Conservation (phyloP, 2,888 invertebrate species). For the Acanthosepion pharaonis region DNA sequence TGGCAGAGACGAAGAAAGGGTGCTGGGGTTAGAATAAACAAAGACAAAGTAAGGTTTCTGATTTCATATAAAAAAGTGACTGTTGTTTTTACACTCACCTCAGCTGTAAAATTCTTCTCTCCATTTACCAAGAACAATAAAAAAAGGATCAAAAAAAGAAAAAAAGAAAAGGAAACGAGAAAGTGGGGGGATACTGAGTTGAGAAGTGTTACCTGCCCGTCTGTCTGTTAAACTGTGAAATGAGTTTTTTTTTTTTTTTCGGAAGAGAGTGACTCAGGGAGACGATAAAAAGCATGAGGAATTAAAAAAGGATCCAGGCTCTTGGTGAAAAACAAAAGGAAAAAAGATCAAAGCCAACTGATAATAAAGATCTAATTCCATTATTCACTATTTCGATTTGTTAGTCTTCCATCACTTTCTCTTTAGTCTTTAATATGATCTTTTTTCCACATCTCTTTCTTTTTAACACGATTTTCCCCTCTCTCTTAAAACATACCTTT, state of each 20-base stretch:
- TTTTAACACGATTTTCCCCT: too few relatives aligned
- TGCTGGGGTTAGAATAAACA: background rate
- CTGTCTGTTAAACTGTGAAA: background rate
- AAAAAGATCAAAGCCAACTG: background rate
- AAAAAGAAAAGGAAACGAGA: too few relatives aligned
- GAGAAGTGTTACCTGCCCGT: conserved; percentile 6
- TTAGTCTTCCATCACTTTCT: too few relatives aligned
- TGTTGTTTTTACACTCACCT: background rate
- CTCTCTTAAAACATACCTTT: too few relatives aligned
- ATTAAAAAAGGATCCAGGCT: background rate
- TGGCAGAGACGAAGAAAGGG: background rate
- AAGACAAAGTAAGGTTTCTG: background rate
- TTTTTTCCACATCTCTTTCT: too few relatives aligned
- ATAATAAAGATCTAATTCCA: background rate
- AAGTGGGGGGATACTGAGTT: background rate
- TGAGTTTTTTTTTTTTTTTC: background rate
- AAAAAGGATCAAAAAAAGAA: background rate
- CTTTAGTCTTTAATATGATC: too few relatives aligned
- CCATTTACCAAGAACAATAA: background rate
- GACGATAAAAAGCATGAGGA: background rate
- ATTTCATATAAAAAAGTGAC: background rate
- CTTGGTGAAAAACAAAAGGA: background rate
- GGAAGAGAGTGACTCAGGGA: background rate
- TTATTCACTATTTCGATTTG: too few relatives aligned
- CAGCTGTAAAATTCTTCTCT: background rate